Percentiles rank a stretch among this genome's conserved stretches.
These are phyloP conservation scores for Aythya baeri DNA, from an alignment of 2,113 vertebrate genomes.

Conservation along the genomic window DNA sequence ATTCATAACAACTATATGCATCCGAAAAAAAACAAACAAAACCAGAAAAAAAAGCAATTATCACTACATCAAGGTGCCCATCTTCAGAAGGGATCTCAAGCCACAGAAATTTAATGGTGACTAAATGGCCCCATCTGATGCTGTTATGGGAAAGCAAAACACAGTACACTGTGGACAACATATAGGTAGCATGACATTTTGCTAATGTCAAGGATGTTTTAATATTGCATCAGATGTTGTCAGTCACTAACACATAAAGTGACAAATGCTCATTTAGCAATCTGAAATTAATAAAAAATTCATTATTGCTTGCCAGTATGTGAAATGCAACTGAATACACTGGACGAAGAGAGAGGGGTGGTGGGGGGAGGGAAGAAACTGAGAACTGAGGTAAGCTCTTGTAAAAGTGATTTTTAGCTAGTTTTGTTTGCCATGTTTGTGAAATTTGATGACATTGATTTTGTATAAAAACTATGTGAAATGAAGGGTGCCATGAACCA, in stretches of 20 bases:
- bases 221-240: not conserved
- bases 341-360: not conserved
- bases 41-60: not conserved
- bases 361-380: not conserved
- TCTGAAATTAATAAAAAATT: not conserved
- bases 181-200: not conserved
- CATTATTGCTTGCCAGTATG: not conserved
- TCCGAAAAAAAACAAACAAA: not conserved
- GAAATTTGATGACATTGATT: not conserved
- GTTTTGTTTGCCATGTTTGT: not conserved
- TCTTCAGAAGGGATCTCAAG: not conserved
- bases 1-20: not conserved
- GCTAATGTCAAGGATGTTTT: not conserved
- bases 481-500: not conserved
- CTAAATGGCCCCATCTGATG: not conserved
- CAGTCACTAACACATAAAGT: not conserved
- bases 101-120: not conserved
- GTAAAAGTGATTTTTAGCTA: not conserved
- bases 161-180: not conserved
- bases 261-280: not conserved
- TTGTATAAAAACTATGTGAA: not conserved
- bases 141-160: not conserved
- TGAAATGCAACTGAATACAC: not conserved
- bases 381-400: not conserved
- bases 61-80: not conserved